A percentile compares a stretch with the other conserved stretches of the same genome.
phyloP scores from a whole-genome alignment of 2,797 vertebrate species.

The Linurgus olivaceus region DNA sequence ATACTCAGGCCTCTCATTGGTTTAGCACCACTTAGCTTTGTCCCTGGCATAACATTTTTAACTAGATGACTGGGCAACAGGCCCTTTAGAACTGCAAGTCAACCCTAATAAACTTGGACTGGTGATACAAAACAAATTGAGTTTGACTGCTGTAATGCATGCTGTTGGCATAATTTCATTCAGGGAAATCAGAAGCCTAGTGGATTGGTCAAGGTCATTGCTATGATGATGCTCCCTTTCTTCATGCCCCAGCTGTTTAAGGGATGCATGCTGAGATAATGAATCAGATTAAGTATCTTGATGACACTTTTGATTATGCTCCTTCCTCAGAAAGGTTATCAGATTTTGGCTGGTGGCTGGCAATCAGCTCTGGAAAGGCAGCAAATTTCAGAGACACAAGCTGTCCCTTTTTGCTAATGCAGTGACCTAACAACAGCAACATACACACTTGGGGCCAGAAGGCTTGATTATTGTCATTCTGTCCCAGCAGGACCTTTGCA shows the following conservation, averaged over 20 bases:
- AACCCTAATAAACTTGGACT: not conserved
- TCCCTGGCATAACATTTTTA: not conserved
- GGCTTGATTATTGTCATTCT: not conserved
- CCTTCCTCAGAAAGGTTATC: conserved; percentile 3
- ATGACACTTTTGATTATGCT: conserved; percentile 20
- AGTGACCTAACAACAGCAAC: not conserved
- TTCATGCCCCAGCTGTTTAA: not conserved
- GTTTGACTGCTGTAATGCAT: not conserved
- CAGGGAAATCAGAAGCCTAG: not conserved
- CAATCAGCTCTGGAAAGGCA: conserved; percentile 13
- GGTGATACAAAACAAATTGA: not conserved
- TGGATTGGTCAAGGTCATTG: not conserved
- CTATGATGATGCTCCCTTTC: not conserved
- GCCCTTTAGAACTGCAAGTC: not conserved
- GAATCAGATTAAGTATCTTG: conserved; percentile 4
- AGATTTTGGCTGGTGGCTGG: not conserved
- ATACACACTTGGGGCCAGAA: not conserved
- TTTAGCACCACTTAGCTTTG: not conserved
- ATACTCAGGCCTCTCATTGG: not conserved
- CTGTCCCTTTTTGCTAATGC: not conserved
- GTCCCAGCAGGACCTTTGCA: not conserved
- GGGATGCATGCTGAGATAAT: not conserved
- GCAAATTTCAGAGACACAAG: not conserved
- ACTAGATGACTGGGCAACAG: not conserved
- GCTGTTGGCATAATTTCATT: not conserved